Evolutionary conservation across 2,888 invertebrate genomes (phyloP), one percentile per base, ranked within the genome.

Genomic region (Nebria salina): DNA sequence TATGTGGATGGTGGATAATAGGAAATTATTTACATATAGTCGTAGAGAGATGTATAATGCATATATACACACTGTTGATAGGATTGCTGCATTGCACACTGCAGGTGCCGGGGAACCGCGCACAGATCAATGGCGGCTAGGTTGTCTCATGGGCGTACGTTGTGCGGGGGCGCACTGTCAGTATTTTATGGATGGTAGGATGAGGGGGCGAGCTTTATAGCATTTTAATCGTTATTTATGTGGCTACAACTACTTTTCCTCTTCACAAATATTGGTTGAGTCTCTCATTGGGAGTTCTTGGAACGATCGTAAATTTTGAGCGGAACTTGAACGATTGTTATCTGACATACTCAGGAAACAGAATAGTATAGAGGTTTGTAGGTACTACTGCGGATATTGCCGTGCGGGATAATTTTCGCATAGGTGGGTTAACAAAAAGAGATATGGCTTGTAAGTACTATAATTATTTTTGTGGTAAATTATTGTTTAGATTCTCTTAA

Each of bases 201-300:
- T 8, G 66, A 25, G 25, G 11, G 70, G 11, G 11, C 26, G 15
- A 13, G 13, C 65, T 64, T 75, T 79, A 79, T 79, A 74, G 79
- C 79, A 74, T 74, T 79, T 75, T 79, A 79, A 79, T 79, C 79
- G 75, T 79, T 74, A 79, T 74, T 79, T 79, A 79, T 79, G 79
- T 64, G 68, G 77, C 34, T 25, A 64, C 73, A 78, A 65, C 41
- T 73, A 73, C 66, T 73, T 77, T 15, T 77, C 70, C 76, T 76
- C 15, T 42, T n/a, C 34, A 34, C 34, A 34, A 34, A 34, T 34
- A 34, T 34, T 34, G 34, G 34, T 34, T 34, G 34, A 34, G 34
- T 34, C 5, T 34, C 34, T 34, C 34, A 9, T 75, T 75, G 75
- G 26, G 34, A 9, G 65, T 65, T 65, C 25, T n/a, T 72, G 25